Percentiles rank a stretch among this genome's conserved stretches.
Evolutionary conservation across 2,113 vertebrate genomes (phyloP).

Genomic region (Ascaphus truei): DNA sequence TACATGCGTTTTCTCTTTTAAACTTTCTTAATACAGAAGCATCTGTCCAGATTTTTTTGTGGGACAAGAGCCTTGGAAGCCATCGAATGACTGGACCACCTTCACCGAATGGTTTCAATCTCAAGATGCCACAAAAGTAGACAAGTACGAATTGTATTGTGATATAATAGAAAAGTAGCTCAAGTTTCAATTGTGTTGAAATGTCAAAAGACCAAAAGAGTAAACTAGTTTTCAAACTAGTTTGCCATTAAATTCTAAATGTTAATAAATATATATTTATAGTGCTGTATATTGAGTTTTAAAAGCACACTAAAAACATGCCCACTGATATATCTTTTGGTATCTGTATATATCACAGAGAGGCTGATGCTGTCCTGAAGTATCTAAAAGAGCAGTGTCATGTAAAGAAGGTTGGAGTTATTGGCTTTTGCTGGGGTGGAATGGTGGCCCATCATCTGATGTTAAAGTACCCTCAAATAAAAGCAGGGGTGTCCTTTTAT

Average conservation of each 20-base stretch:
- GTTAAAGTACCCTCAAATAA: conserved; percentile 59
- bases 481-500: conserved; percentile 67
- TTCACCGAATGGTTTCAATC: conserved; percentile 65
- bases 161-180: neutral
- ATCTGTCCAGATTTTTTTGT: conserved; percentile 67
- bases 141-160: conserved; percentile 52
- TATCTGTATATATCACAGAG: conserved; percentile 49
- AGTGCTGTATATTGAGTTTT: no score
- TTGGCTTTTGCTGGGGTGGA: conserved; percentile 78
- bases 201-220: no score
- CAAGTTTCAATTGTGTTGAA: neutral
- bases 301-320: no score
- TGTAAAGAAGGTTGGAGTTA: conserved; percentile 49
- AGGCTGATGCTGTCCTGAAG: conserved; percentile 60
- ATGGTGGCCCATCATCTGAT: conserved; percentile 63
- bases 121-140: conserved; percentile 61
- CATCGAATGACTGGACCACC: conserved; percentile 59
- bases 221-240: no score
- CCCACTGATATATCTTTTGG: no score
- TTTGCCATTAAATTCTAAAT: no score
- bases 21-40: conserved; percentile 39
- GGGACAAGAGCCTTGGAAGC: conserved; percentile 66
- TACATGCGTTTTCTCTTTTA: no score
- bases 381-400: conserved; percentile 65
- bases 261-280: no score